phyloP scores from a whole-genome alignment of 1,140 invertebrate species.

The Drosophila eugracilis region DNA sequence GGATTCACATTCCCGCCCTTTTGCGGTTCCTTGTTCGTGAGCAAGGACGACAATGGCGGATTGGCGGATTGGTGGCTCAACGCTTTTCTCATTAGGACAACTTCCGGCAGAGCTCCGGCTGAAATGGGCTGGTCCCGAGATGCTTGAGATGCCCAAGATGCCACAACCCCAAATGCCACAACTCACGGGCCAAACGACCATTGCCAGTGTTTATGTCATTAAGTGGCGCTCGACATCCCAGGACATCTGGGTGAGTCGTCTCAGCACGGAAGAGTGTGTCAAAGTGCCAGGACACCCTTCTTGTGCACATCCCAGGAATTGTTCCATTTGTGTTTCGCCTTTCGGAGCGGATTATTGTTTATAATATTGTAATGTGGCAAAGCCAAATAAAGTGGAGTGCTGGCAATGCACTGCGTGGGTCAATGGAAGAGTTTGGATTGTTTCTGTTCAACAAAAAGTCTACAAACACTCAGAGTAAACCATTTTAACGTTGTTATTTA shows the following conservation, averaged over 20 bases:
- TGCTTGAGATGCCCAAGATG: not conserved
- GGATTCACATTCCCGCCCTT: not conserved
- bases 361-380: conserved; percentile 55
- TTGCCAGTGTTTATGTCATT: conserved; percentile 67
- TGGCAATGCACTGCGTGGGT: conserved; percentile 14
- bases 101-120: conserved; percentile 49
- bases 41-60: conserved; percentile 24
- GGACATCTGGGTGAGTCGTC: conserved; percentile 25
- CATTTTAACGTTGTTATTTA: no score
- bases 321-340: conserved; percentile 35
- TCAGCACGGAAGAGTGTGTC: conserved; percentile 12
- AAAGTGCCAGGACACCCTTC: conserved; percentile 11
- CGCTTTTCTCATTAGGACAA: conserved; percentile 70
- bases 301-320: conserved; percentile 38
- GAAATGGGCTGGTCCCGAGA: not conserved
- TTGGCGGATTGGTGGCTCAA: conserved; percentile 46
- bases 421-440: not conserved
- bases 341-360: conserved; percentile 52
- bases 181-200: conserved; percentile 20
- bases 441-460: no score
- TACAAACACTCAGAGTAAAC: no score
- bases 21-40: conserved; percentile 17
- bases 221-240: conserved; percentile 49
- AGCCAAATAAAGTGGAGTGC: conserved; percentile 31
- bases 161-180: conserved; percentile 24